Base-by-base conservation (phyloP, 2,797 vertebrate genomes). In the Rhodeus uyekii region DNA sequence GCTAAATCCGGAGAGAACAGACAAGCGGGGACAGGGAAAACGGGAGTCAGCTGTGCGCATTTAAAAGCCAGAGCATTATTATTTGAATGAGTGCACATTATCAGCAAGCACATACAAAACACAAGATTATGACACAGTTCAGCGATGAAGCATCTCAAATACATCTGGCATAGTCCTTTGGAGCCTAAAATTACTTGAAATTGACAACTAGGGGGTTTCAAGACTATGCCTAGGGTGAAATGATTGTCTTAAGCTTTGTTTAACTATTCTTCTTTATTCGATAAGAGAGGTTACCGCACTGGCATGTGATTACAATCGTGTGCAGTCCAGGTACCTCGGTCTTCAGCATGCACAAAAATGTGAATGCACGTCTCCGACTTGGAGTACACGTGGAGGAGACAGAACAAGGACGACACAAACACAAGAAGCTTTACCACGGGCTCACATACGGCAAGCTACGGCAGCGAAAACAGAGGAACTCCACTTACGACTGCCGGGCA, bases 11-110 rank as follows among this genome's bases (percentile, higher is more conserved):
- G 77, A 89, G 85, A 84, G 85, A 90, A 72, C 60, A 89, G 50
- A 89, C 79, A 63, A 1, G 8, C 2, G 78, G 68, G 60, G n/a
- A 60, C 27, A 80, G 14, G 44, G 24, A 94, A 87, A 93, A 90
- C 93, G 86, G 92, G 73, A 92, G 90, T 91, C 92, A 93, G 93
- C 90, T 93, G 95, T 94, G 94, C 95, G 95, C 95, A 73, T 68
- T 76, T 71, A 65, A 65, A 44, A 58, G 61, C 74, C 50, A 74
- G 76, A 75, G 46, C 48, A 80, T 50, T 18, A 73, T 85, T 76
- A 53, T 81, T 36, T 78, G 61, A 86, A 46, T 84, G 81, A 84
- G 71, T 80, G 79, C 81, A 85, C 85, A 83, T 81, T 76, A 81
- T 86, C 71, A 85, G 85, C 85, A 88, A 88, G 85, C 87, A 87